Evolutionary conservation across 2,113 vertebrate species (phyloP), one percentile per base, ranked within the genome.

Genomic region (Stictonetta naevosa): DNA sequence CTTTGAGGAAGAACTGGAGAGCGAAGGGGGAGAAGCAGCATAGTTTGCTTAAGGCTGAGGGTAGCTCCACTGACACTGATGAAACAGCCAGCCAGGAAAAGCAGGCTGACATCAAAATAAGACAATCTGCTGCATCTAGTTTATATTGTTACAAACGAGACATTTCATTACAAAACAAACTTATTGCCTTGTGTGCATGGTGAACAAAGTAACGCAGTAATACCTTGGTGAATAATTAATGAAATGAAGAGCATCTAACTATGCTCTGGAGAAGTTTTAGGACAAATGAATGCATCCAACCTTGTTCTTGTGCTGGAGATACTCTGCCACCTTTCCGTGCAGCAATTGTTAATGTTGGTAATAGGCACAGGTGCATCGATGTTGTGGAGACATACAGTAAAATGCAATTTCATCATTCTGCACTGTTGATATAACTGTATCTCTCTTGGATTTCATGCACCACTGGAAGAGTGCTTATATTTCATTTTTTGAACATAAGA

Each of bases 161-260:
- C 78, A 62, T 89, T 88, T 88, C 60, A 29, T 88, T 88, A 44
- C 62, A 62, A 88, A 95, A 63, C 77, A 90, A 92, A 79, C 56
- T 63, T 78, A 73, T 46, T 73, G 69, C 44, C 84, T 73, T 81
- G 79, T 6, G 1, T 88, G 68, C 62, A 71, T 33, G 90, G 85
- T 63, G 76, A 69, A 44, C 69, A 85, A 91, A 94, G 95, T 83
- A 96, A 93, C 92, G 88, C 64, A 93, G 33, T 71, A 85, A 71
- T 79, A 82, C 44, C 62, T 94, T 95, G 90, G 55, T 93, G 55
- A 85, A 82, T 91, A 93, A 85, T 90, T 93, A 81, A 92, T 89
- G 81, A 83, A 92, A 91, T 86, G 13, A 90, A 88, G 64, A 80
- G 64, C 68, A 86, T n/a, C 48, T 90, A 10, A 38, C 55, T 66